phyloP scores from a whole-genome alignment of 2,113 vertebrate species.

The Mesembrinibis cayennensis region DNA sequence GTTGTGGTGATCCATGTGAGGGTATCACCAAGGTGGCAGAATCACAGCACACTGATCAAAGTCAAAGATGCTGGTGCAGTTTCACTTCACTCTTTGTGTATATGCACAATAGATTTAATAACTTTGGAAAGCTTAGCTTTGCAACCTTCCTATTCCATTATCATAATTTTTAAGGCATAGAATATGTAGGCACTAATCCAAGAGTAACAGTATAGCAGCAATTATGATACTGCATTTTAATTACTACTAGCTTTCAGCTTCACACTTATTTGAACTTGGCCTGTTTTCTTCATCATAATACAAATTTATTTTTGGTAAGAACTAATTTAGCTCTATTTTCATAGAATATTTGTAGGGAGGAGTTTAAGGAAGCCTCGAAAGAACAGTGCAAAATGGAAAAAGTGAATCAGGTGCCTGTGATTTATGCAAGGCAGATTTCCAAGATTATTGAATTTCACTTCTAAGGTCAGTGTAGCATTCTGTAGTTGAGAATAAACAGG shows the following conservation, averaged over 20 bases:
- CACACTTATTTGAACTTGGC: neutral
- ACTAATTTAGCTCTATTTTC: neutral
- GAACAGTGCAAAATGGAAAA: slow-evolving; percentile 2
- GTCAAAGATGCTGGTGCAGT: neutral
- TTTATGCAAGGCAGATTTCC: slow-evolving; percentile 33
- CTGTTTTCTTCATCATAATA: neutral
- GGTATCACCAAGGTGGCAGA: neutral
- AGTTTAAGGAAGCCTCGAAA: neutral
- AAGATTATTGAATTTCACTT: slow-evolving; percentile 42
- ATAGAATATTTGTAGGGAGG: neutral
- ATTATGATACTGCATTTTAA: neutral
- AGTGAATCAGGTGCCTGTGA: slow-evolving; percentile 16
- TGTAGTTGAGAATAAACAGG: slow-evolving; percentile 32
- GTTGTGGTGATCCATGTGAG: neutral
- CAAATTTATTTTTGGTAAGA: neutral
- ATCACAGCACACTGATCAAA: neutral
- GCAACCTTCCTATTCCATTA: neutral
- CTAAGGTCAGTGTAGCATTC: neutral
- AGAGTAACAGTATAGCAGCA: neutral
- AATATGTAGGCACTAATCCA: neutral
- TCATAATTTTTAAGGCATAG: neutral
- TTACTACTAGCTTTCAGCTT: neutral
- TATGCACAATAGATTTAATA: neutral
- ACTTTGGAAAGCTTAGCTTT: neutral
- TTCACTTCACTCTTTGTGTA: neutral